These are phyloP conservation scores for Tetropium fuscum DNA, from an alignment of 2,888 invertebrate species.

Conservation along the genomic window DNA sequence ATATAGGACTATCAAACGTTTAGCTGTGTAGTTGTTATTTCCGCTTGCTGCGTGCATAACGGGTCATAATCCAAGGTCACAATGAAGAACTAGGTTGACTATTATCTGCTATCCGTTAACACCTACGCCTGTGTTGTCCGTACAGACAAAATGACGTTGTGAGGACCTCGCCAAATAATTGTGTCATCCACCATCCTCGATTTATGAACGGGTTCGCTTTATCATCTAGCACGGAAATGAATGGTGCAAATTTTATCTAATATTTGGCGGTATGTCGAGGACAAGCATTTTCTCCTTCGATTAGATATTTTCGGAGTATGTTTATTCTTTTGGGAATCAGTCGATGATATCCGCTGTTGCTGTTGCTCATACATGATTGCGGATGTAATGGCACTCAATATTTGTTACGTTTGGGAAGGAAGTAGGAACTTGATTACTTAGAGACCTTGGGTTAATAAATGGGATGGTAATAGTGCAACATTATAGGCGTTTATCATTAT, in stretches of 20 bases:
- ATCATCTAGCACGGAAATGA: slow-evolving; percentile 45
- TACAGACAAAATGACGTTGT: slow-evolving; percentile 18
- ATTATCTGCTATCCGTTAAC: slow-evolving; percentile 7
- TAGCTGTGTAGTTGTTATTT: no score
- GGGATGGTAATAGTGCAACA: background rate
- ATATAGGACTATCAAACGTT: no score
- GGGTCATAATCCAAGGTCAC: slow-evolving; percentile 6
- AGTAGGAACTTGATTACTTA: no score
- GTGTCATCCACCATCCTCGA: slow-evolving; percentile 6
- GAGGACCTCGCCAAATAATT: slow-evolving; percentile 6
- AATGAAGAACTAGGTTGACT: slow-evolving; percentile 11
- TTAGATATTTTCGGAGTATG: slow-evolving; percentile 29
- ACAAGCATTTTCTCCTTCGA: slow-evolving; percentile 38
- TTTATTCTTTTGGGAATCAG: slow-evolving; percentile 2
- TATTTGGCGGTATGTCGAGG: slow-evolving; percentile 51
- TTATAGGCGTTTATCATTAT: background rate
- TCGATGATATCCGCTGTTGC: background rate
- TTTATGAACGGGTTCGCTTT: slow-evolving; percentile 23
- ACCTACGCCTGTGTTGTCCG: slow-evolving; percentile 13
- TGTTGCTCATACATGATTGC: background rate
- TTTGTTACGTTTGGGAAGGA: background rate
- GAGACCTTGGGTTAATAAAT: no score
- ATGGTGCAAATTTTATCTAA: slow-evolving; percentile 50
- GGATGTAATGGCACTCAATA: background rate
- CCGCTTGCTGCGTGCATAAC: no score